Evolutionary conservation across 2,888 invertebrate species (phyloP).

Genomic region (Ischnus inquisitorius): DNA sequence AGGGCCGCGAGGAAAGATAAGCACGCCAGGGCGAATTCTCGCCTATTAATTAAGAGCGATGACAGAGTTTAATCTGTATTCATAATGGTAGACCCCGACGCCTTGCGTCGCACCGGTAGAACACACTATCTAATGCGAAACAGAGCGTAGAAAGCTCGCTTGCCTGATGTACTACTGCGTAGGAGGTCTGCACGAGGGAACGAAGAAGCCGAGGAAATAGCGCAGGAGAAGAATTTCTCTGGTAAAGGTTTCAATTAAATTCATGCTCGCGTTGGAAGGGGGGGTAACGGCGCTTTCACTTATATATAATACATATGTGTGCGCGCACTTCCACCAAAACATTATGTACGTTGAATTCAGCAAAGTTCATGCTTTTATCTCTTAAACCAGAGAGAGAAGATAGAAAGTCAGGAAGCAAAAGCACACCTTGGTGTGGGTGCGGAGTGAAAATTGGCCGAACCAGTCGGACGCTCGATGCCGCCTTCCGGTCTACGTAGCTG

Average conservation of each 20-base stretch:
- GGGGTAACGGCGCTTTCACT: background rate
- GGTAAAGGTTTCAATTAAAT: slow-evolving; percentile 57
- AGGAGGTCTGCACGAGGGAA: background rate
- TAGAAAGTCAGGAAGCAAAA: background rate
- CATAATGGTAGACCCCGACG: slow-evolving; percentile 31
- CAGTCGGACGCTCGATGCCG: slow-evolving; percentile 60
- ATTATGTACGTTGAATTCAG: background rate
- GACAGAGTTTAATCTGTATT: slow-evolving; percentile 66
- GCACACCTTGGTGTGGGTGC: background rate
- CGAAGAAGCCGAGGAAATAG: slow-evolving; percentile 1
- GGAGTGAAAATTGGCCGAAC: slow-evolving; percentile 60
- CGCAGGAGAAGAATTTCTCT: slow-evolving; percentile 40
- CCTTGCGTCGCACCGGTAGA: background rate
- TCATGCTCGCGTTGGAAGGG: slow-evolving; percentile 7
- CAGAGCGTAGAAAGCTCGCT: slow-evolving; percentile 30
- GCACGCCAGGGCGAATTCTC: slow-evolving; percentile 41
- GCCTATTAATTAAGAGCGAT: slow-evolving; percentile 65
- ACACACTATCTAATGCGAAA: slow-evolving; percentile 52
- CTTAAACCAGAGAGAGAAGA: background rate
- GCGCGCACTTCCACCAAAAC: slow-evolving; percentile 5
- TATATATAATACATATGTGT: slow-evolving; percentile 5
- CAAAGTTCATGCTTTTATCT: background rate
- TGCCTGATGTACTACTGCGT: slow-evolving; percentile 19
- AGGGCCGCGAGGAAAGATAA: slow-evolving; percentile 42
- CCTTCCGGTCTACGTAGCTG: slow-evolving; percentile 59